Evolutionary conservation across 2,888 invertebrate genomes (phyloP).

Genomic region (Saturnia japonica): DNA sequence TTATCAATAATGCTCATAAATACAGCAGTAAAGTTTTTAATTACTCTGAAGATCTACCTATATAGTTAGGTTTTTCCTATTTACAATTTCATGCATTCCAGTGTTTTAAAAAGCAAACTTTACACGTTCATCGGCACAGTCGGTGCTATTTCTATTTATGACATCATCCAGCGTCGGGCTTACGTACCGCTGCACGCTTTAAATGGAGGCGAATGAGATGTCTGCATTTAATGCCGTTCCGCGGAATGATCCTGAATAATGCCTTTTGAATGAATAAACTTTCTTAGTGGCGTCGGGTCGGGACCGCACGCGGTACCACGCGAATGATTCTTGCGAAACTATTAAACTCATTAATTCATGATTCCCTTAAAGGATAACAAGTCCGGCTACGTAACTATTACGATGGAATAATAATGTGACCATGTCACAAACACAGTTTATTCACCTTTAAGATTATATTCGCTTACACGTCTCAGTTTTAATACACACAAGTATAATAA

Average conservation of each 20-base stretch:
- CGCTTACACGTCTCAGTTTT: slow-evolving; percentile 2
- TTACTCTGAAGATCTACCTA: neutral
- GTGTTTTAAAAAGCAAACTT: slow-evolving; percentile 69
- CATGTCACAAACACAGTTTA: slow-evolving; percentile 36
- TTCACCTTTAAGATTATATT: slow-evolving; percentile 12
- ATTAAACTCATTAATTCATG: slow-evolving; percentile 74
- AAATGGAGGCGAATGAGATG: slow-evolving; percentile 81
- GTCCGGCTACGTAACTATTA: slow-evolving; percentile 57
- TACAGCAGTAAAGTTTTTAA: neutral
- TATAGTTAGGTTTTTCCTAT: neutral
- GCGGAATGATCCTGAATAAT: slow-evolving; percentile 78
- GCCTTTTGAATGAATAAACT: slow-evolving; percentile 65
- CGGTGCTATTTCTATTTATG: slow-evolving; percentile 83
- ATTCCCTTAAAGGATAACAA: slow-evolving; percentile 74
- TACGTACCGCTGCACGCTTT: slow-evolving; percentile 83
- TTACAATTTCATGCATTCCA: slow-evolving; percentile 57
- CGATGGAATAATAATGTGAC: slow-evolving; percentile 63
- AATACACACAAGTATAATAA: neutral
- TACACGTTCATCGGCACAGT: slow-evolving; percentile 59
- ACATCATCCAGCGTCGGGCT: slow-evolving; percentile 81
- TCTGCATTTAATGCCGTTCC: slow-evolving; percentile 79
- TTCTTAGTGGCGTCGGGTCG: slow-evolving; percentile 61
- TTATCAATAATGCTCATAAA: neutral
- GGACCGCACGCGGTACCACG: slow-evolving; percentile 58
- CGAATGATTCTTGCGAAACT: slow-evolving; percentile 69